These are phyloP conservation scores for human DNA, from an alignment of 2,113 vertebrate species.

Conservation along the genomic window DNA sequence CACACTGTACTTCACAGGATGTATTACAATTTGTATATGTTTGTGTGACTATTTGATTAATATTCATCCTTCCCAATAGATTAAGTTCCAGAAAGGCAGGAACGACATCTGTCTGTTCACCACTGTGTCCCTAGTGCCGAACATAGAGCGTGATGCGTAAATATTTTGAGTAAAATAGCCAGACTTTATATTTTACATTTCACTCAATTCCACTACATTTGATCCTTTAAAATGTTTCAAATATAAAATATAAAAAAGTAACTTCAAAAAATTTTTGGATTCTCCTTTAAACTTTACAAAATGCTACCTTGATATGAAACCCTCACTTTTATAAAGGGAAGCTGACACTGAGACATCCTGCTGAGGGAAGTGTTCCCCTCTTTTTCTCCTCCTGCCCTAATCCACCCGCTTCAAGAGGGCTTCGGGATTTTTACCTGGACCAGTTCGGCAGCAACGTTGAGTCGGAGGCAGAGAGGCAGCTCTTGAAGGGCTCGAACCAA, in stretches of 20 bases:
- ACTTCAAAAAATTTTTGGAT: not conserved
- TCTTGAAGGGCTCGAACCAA: slow-evolving; percentile 89
- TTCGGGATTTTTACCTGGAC: slow-evolving; percentile 87
- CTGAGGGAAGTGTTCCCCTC: not conserved
- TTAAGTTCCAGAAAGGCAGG: not conserved
- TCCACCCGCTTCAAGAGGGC: not conserved
- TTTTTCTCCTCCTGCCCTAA: not conserved
- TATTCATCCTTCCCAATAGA: not conserved
- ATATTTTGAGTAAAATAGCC: not conserved
- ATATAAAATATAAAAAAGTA: not conserved
- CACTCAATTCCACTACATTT: not conserved
- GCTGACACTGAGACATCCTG: not conserved
- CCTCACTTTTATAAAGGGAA: not conserved
- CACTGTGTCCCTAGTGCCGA: not conserved
- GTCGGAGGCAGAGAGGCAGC: slow-evolving; percentile 89
- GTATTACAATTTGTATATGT: not conserved
- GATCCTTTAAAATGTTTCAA: slow-evolving; percentile 27
- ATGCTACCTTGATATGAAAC: not conserved
- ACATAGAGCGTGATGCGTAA: not conserved
- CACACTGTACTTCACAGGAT: not conserved
- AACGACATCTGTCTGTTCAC: not conserved
- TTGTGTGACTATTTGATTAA: not conserved
- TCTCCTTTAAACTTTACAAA: not conserved
- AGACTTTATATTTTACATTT: not conserved
- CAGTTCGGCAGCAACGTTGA: slow-evolving; percentile 91